Evolutionary conservation across 2,113 vertebrate species (phyloP), one percentile per base, ranked within the genome.

Genomic region (Centropus bengalensis): DNA sequence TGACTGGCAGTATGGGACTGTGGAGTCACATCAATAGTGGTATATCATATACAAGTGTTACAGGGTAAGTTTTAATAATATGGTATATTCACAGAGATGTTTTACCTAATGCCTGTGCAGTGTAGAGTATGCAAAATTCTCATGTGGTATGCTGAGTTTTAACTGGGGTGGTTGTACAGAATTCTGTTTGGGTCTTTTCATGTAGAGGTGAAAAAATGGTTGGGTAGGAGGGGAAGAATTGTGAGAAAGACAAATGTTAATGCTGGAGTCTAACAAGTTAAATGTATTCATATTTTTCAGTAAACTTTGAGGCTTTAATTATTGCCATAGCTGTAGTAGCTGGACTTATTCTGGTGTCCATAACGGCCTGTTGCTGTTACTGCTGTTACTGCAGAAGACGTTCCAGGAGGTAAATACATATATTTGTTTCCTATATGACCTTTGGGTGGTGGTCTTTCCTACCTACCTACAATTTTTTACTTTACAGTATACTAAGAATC

Each of bases 261-360:
- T 76, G 8, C 36, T 87, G 20, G 47, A 66, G 8, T 92, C 54
- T 97, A 94, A 95, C 67, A 54, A 89, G 10, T 38, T 94, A 17
- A 81, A 66, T 86, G 36, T 93, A 21, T 93, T 86, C 3, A 12
- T 93, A n/a, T 97, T 91, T 96, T 95, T 86, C 97, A 99, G 99
- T 99, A 83, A 99, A 98, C 95, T 99, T 99, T 91, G 98, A 99
- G 71, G 98, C 97, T 38, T 95, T 99, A 95, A 97, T 99, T 95
- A 99, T 99, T 33, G 85, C 98, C 44, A 94, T 99, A 87, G 98
- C 97, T 1, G 98, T 98, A 73, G 38, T 98, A 54, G 95, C 91
- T 15, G 98, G 98, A 63, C 49, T 90, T 55, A 83, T 99, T 75
- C 79, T 99, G 82, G 28, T 99, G 92, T 85, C 93, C 33, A 5